Evolutionary conservation across 1,140 invertebrate species (phyloP).

Genomic region (Batillaria attramentaria): DNA sequence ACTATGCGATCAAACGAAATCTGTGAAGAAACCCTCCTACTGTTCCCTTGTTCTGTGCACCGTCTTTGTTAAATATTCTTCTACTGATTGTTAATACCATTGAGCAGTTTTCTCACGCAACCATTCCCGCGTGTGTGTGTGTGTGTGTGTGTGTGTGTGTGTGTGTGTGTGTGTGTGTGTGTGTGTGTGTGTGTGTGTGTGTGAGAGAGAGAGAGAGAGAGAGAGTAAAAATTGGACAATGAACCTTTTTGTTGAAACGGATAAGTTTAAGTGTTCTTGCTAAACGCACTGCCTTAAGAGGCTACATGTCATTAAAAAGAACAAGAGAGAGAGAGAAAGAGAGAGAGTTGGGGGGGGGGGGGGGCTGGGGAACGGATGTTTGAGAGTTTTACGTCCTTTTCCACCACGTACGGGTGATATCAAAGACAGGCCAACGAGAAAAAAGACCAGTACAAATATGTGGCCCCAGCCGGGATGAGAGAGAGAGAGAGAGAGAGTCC

Average conservation of each 20-base stretch:
- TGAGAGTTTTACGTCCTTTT: no score
- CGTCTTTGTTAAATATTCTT: not conserved
- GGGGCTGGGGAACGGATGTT: no score
- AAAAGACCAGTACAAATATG: no score
- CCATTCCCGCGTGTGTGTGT: not conserved
- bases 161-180: conserved; percentile 1
- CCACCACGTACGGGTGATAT: no score
- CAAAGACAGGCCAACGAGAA: no score
- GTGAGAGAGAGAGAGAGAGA: not conserved
- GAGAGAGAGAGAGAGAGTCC: no score
- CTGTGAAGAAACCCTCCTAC: not conserved
- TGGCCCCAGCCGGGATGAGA: not conserved
- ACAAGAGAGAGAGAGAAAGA: not conserved
- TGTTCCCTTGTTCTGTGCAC: not conserved
- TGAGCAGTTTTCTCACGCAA: not conserved
- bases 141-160: not conserved
- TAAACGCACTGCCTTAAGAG: not conserved
- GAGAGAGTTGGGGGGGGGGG: no score
- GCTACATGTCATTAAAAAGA: not conserved
- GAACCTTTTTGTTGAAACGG: not conserved
- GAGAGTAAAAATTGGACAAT: not conserved
- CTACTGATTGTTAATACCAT: not conserved
- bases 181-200: conserved; percentile 16
- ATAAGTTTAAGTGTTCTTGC: not conserved
- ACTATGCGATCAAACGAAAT: not conserved